phyloP scores from a whole-genome alignment of 1,140 invertebrate species.

The Tenebrio molitor region DNA sequence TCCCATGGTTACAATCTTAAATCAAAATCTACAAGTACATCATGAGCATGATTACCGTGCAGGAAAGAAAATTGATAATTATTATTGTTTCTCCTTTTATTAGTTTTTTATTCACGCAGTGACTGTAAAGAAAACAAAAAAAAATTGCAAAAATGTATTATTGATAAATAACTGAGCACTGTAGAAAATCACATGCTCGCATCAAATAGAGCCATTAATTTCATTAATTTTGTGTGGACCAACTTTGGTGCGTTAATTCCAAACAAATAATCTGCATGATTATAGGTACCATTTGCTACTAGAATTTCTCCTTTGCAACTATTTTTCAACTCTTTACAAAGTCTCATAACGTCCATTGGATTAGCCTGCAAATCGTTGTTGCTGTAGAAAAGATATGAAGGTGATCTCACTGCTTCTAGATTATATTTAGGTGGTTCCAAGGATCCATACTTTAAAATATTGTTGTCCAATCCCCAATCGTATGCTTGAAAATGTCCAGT shows the following conservation, averaged over 20 bases:
- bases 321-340: neutral
- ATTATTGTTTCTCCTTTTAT: too few species aligned
- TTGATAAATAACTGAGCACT: too few species aligned
- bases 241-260: conserved; percentile 67
- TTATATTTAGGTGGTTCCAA: conserved; percentile 70
- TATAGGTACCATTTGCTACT: conserved; percentile 68
- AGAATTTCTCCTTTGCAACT: conserved; percentile 62
- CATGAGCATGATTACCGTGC: too few species aligned
- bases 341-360: conserved; percentile 64
- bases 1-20: too few species aligned
- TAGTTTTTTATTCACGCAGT: too few species aligned
- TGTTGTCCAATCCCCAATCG: conserved; percentile 70
- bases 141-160: too few species aligned
- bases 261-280: conserved; percentile 73
- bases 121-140: too few species aligned
- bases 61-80: too few species aligned
- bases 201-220: conserved; percentile 2
- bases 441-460: conserved; percentile 34
- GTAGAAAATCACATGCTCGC: too few species aligned
- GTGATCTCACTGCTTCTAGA: conserved; percentile 69
- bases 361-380: conserved; percentile 70
- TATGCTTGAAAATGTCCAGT: conserved; percentile 73
- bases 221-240: conserved; percentile 68
- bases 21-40: too few species aligned
- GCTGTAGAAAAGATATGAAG: conserved; percentile 70